Percentiles rank a stretch among this genome's conserved stretches.
Evolutionary conservation across 2,888 invertebrate genomes (phyloP).

Genomic region (Athrips mouffetella): DNA sequence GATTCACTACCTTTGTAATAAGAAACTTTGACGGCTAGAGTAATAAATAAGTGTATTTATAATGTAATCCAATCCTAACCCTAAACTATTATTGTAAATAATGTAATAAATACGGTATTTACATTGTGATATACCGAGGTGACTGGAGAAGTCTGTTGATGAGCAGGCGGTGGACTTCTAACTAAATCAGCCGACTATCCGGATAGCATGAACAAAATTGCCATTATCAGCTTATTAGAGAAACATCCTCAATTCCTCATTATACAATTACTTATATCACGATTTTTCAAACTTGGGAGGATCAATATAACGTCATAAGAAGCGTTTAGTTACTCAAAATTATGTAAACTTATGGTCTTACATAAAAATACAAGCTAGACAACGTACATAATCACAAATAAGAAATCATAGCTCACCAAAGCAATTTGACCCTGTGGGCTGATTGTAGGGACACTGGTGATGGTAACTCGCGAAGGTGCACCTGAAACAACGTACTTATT

Average conservation of each 20-base stretch:
- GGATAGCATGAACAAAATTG: conserved; percentile 61
- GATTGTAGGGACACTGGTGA: conserved; percentile 78
- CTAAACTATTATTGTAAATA: conserved; percentile 13
- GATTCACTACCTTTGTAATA: no score
- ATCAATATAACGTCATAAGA: no score
- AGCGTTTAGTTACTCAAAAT: no score
- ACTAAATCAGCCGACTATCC: conserved; percentile 81
- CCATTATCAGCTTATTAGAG: conserved; percentile 21
- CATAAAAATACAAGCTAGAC: no score
- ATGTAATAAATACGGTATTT: conserved; percentile 34
- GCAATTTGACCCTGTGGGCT: conserved; percentile 79
- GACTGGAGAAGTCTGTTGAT: conserved; percentile 87
- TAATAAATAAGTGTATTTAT: no score
- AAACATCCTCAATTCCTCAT: conserved; percentile 17
- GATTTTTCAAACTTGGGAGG: no score
- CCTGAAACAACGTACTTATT: conserved; percentile 36
- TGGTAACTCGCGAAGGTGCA: conserved; percentile 69
- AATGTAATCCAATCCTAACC: no score
- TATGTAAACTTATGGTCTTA: no score
- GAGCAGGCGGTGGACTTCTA: conserved; percentile 91
- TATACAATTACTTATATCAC: no score
- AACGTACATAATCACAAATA: no score
- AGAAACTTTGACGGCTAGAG: no score
- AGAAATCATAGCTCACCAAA: conserved; percentile 80
- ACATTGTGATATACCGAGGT: conserved; percentile 80